These are phyloP conservation scores for Metopia argyrocephala DNA, from an alignment of 2,888 invertebrate species.

Conservation along the genomic window DNA sequence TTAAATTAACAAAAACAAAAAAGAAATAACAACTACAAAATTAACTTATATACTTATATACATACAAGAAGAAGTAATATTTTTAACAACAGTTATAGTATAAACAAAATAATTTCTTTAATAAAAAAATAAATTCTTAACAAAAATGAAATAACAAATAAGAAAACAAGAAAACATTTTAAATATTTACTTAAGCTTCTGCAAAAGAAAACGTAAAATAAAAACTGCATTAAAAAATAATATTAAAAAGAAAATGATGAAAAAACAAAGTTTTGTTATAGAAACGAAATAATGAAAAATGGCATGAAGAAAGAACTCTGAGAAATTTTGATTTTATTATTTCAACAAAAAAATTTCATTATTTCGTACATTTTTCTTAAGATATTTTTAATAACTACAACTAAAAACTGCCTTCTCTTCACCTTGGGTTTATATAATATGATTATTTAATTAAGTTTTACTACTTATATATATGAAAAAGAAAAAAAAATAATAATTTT, in stretches of 20 bases:
- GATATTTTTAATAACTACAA: slow-evolving; percentile 21
- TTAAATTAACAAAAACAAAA: slow-evolving; percentile 35
- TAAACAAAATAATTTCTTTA: too few relatives aligned
- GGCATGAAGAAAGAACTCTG: neutral
- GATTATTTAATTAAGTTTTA: neutral
- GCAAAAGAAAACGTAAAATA: slow-evolving; percentile 37
- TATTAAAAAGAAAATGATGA: slow-evolving; percentile 10
- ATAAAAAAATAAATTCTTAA: slow-evolving; percentile 28
- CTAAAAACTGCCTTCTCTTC: slow-evolving; percentile 60
- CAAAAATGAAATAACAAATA: neutral
- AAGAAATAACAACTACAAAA: slow-evolving; percentile 36
- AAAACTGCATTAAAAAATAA: slow-evolving; percentile 22
- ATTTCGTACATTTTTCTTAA: neutral
- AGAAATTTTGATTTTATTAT: neutral
- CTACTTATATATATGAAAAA: neutral
- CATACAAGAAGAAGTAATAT: slow-evolving; percentile 30
- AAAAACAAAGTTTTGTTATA: slow-evolving; percentile 24
- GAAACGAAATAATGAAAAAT: neutral
- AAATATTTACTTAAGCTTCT: slow-evolving; percentile 48
- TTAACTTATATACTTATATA: slow-evolving; percentile 40
- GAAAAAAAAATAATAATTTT: too few relatives aligned
- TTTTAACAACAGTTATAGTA: slow-evolving; percentile 33
- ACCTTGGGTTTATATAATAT: slow-evolving; percentile 23
- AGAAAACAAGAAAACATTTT: slow-evolving; percentile 24
- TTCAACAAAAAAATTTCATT: neutral